Conservation (phyloP, 2,888 invertebrate genomes). For the Eupithecia insigniata region DNA sequence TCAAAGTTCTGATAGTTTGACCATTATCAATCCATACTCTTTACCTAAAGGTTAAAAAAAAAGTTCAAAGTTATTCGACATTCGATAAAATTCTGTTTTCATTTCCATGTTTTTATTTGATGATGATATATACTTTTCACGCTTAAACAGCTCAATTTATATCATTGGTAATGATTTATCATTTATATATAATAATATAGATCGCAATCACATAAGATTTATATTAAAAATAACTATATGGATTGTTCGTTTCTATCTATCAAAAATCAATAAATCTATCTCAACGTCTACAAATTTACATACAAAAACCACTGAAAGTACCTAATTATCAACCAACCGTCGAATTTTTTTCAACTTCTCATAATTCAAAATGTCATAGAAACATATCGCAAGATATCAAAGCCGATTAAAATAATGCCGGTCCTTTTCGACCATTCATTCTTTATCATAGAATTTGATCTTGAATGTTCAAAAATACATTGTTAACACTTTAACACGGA, state of each 20-base stretch:
- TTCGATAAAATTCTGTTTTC: too few relatives aligned
- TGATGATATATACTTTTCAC: too few relatives aligned
- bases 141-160: too few relatives aligned
- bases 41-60: too few relatives aligned
- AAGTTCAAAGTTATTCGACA: neutral
- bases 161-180: too few relatives aligned
- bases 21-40: neutral
- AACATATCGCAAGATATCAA: conserved; percentile 12
- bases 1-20: neutral
- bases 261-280: neutral
- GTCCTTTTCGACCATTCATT: conserved; percentile 37
- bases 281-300: neutral
- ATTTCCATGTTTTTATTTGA: too few relatives aligned
- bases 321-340: neutral
- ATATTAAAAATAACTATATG: too few relatives aligned
- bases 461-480: conserved; percentile 53
- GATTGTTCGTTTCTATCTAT: too few relatives aligned
- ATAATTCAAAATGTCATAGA: neutral
- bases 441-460: conserved; percentile 42
- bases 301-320: neutral
- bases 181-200: too few relatives aligned
- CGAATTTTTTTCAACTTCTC: neutral
- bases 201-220: too few relatives aligned
- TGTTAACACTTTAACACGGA: conserved; percentile 74
- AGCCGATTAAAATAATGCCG: conserved; percentile 31